Conservation (phyloP, 30 jellyfish, hydroid and myxozoan species). For the Pseudorhiza aurosa region DNA sequence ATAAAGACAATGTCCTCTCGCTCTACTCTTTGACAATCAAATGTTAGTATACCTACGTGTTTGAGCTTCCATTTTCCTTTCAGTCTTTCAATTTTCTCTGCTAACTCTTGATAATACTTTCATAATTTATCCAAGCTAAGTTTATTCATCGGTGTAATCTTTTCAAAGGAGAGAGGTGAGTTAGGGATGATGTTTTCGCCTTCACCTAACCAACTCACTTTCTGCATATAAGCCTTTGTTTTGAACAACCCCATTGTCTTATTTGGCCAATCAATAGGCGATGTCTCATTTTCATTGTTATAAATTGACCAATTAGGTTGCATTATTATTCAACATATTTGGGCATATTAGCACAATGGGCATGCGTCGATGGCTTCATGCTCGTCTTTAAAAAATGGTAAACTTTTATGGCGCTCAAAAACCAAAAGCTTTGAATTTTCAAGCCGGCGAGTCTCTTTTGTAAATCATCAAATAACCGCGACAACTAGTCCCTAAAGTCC, state of each 20-base stretch:
- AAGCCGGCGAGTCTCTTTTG: not conserved
- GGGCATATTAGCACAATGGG: constrained; percentile 70
- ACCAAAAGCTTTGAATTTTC: not conserved
- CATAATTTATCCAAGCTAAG: too few species aligned
- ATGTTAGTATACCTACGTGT: too few species aligned
- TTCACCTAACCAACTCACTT: constrained; percentile 40
- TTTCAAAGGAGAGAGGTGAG: not conserved
- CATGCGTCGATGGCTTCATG: constrained; percentile 79
- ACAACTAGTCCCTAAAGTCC: not conserved
- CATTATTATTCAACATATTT: constrained; percentile 17
- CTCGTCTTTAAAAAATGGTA: constrained; percentile 69
- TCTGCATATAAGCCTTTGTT: not conserved
- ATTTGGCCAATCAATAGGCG: not conserved
- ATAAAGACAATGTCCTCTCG: too few species aligned
- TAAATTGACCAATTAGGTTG: constrained; percentile 16
- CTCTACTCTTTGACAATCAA: too few species aligned
- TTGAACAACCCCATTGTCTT: not conserved
- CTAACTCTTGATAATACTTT: too few species aligned
- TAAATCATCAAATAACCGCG: not conserved
- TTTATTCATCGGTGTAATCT: too few species aligned
- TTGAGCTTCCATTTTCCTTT: too few species aligned
- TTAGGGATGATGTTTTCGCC: not conserved
- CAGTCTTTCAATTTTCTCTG: too few species aligned
- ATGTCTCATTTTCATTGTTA: not conserved
- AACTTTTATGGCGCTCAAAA: constrained; percentile 70